Percentiles rank a stretch among this genome's conserved stretches.
Conservation (phyloP, 2,797 vertebrate species). For the Fringilla coelebs region DNA sequence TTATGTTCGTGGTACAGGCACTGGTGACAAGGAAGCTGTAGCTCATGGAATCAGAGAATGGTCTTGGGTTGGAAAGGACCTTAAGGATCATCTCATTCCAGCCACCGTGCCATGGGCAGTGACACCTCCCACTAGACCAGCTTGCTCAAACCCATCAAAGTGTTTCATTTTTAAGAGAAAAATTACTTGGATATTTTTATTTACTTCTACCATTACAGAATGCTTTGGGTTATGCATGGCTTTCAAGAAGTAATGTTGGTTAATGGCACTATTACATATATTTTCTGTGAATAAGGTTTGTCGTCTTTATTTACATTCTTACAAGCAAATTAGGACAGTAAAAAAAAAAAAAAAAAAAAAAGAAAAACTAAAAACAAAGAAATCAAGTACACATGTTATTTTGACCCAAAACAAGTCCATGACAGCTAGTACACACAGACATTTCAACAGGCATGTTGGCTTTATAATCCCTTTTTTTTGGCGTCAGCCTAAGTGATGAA, state of each 20-base stretch:
- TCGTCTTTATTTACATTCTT: not conserved
- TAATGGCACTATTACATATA: not conserved
- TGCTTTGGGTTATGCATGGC: not conserved
- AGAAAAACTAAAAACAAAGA: not conserved
- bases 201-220: not conserved
- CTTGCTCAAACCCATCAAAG: not conserved
- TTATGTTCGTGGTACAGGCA: not conserved
- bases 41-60: not conserved
- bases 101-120: not conserved
- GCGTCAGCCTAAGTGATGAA: conserved; percentile 54
- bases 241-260: not conserved
- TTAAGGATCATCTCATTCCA: not conserved
- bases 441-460: conserved; percentile 59
- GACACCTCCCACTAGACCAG: not conserved
- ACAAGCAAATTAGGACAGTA: not conserved
- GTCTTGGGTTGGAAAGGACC: not conserved
- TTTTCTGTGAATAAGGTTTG: not conserved
- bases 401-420: conserved; percentile 51
- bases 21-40: not conserved
- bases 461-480: conserved; percentile 46
- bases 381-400: not conserved
- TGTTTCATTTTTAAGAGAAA: not conserved
- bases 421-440: conserved; percentile 56
- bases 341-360: not conserved
- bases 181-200: not conserved